Conservation (phyloP, 2,797 vertebrate species). For the Octomys mimax region DNA sequence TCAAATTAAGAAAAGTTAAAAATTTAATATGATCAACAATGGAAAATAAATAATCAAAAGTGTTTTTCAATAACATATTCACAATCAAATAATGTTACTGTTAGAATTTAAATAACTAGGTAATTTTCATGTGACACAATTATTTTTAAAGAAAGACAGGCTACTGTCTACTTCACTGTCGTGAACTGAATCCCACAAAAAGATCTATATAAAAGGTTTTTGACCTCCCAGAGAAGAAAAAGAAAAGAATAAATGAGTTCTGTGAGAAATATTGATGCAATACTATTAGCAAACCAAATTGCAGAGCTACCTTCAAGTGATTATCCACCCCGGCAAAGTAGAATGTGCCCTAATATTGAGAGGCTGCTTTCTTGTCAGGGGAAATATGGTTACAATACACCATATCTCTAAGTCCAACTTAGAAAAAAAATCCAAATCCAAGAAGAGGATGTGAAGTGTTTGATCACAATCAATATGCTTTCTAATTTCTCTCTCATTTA, state of each 20-base stretch:
- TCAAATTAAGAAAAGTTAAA: slow-evolving; percentile 65
- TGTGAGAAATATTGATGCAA: background rate
- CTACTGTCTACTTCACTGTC: background rate
- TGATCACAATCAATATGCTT: background rate
- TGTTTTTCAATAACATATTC: slow-evolving; percentile 12
- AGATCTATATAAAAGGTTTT: background rate
- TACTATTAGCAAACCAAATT: slow-evolving; percentile 61
- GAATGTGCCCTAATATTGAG: slow-evolving; percentile 46
- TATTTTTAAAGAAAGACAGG: slow-evolving; percentile 15
- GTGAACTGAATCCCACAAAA: background rate
- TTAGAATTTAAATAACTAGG: slow-evolving; percentile 44
- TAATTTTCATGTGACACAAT: background rate
- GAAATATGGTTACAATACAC: background rate
- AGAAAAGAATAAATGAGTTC: background rate
- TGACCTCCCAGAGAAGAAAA: too few species aligned
- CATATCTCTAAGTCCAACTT: background rate
- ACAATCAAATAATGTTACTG: slow-evolving; percentile 43
- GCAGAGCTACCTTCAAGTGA: slow-evolving; percentile 9
- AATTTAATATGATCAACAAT: slow-evolving; percentile 52
- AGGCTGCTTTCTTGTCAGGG: background rate
- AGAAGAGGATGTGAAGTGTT: slow-evolving; percentile 21
- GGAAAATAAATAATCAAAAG: slow-evolving; percentile 42
- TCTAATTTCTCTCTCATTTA: background rate
- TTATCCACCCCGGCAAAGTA: background rate
- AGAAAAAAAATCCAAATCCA: background rate